Base-by-base conservation (phyloP, 1,140 invertebrate species). In the Tribolium castaneum region DNA sequence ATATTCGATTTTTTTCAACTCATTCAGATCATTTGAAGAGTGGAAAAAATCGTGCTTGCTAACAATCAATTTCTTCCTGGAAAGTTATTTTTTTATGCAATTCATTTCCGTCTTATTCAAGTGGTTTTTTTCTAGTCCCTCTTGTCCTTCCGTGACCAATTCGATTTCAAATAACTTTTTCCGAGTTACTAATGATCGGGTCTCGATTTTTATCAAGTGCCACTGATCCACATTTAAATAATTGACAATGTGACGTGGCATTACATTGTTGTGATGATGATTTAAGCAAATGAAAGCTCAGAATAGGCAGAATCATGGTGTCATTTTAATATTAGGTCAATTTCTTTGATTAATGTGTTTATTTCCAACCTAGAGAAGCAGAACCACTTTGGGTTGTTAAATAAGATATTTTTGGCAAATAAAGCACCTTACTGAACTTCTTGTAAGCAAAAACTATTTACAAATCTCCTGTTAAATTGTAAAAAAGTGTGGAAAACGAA, bases 61-160 rank as follows among this genome's bases (percentile, higher is more conserved):
- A 59, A 59, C 54, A 59, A 59, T 59, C 25, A 22, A 59, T 59
- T 59, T 59, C 54, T 59, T 59, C 54, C 54, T 59, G 54, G 54
- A 59, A 59, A 59, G 54, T 59, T 30, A 30, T 59, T 59, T 59
- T 50, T 59, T 59, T 59, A 59, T 59, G 54, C 54, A 59, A 59
- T 66, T 35, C 59, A 66, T 66, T 66, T 66, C 59, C 59, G 59
- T 22, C 30, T 66, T 35, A 35, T 66, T 35, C 59, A 35, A 35
- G 34, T 7, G 54, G 59, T 35, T 66, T 66, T 66, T 66, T 66
- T 66, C 1, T 12, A 13, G 13, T 35, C 59, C 59, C 59, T 66
- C 25, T 12, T 12, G 59, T 66, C 59, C 59, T 66, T 66, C 59
- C 59, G 59, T 66, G 59, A 66, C 59, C 30, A 66, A 66, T 35